Evolutionary conservation across 2,113 vertebrate species (phyloP).

Genomic region (Pygathrix nemaeus): DNA sequence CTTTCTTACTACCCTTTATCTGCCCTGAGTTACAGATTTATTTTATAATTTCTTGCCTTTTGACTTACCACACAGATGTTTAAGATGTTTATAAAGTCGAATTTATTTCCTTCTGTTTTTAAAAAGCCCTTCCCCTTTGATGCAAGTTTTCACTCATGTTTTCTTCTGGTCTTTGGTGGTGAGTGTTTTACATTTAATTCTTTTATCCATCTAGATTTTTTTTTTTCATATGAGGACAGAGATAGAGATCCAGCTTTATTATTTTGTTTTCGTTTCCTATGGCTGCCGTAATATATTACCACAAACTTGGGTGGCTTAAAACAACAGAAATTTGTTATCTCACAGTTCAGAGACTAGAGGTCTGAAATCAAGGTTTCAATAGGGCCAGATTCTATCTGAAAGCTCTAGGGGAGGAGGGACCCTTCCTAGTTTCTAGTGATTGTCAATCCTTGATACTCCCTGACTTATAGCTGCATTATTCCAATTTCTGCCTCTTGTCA

Average conservation of each 20-base stretch:
- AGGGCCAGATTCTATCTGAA: neutral
- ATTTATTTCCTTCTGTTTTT: neutral
- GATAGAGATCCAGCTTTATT: neutral
- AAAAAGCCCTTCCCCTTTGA: neutral
- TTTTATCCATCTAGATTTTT: neutral
- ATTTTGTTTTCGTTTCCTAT: neutral
- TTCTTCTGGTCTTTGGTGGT: neutral
- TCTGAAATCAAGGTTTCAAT: neutral
- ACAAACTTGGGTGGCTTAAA: neutral
- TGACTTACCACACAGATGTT: neutral
- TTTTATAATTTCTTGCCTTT: neutral
- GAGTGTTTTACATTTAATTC: neutral
- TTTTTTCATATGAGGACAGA: neutral
- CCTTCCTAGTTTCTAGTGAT: neutral
- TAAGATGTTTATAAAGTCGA: neutral
- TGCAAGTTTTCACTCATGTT: neutral
- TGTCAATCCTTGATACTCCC: neutral
- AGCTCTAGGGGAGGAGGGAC: neutral
- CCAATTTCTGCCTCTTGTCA: neutral
- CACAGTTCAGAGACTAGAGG: neutral
- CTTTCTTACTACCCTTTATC: neutral
- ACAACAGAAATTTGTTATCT: neutral
- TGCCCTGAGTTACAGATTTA: neutral
- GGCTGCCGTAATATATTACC: neutral
- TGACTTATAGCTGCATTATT: neutral